A percentile compares a stretch with the other conserved stretches of the same genome.
Conservation (phyloP, 2,113 vertebrate genomes). For the Piprites chloris region DNA sequence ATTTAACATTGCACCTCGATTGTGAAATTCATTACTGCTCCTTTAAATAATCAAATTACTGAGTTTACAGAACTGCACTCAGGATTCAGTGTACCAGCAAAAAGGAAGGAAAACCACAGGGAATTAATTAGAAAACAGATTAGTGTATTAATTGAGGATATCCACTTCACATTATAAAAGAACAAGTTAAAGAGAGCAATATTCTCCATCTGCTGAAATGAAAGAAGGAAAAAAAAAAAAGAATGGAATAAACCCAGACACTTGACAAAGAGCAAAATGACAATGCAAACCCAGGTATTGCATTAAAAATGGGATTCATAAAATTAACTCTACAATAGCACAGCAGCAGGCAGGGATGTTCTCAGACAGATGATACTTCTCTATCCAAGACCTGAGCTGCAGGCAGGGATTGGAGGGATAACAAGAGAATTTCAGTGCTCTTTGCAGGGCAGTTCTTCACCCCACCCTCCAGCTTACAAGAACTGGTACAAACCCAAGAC, state of each 20-base stretch:
- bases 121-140: conserved; percentile 65
- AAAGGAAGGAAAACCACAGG: not conserved
- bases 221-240: not conserved
- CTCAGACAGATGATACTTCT: not conserved
- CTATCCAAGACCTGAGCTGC: not conserved
- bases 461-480: not conserved
- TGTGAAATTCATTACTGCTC: not conserved
- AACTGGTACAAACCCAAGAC: not conserved
- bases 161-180: conserved; percentile 7
- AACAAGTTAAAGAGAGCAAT: conserved; percentile 2
- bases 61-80: conserved; percentile 38
- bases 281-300: not conserved
- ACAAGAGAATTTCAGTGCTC: not conserved
- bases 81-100: conserved; percentile 39
- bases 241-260: not conserved
- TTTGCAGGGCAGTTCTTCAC: not conserved
- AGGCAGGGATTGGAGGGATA: not conserved
- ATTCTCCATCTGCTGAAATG: conserved; percentile 3
- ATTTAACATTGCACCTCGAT: not conserved
- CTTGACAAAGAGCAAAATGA: conserved; percentile 6
- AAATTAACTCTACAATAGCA: not conserved
- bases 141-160: conserved; percentile 54
- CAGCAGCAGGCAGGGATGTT: not conserved
- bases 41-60: conserved; percentile 44
- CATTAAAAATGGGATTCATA: not conserved